These are phyloP conservation scores for Dorcus hopei DNA, from an alignment of 2,888 invertebrate species.

Conservation along the genomic window DNA sequence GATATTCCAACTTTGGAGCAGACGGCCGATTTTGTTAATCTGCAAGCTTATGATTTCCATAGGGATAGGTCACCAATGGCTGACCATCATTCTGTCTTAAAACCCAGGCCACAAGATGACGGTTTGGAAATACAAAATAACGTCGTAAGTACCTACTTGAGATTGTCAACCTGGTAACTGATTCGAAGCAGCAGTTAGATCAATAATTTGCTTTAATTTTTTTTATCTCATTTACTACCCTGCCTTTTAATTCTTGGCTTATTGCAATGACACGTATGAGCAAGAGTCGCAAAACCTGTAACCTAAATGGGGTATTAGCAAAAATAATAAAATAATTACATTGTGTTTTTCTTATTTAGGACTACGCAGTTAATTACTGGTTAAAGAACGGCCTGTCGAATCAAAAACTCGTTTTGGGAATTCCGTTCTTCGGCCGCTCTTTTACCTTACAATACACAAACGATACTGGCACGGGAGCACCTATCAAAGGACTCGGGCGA, in stretches of 20 bases:
- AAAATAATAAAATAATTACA: no score
- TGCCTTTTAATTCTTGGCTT: no score
- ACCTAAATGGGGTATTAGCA: no score
- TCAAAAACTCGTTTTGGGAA: constrained; percentile 67
- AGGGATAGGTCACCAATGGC: constrained; percentile 48
- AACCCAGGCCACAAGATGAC: constrained; percentile 49
- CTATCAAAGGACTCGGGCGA: constrained; percentile 60
- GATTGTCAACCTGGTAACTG: neutral
- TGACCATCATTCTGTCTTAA: constrained; percentile 54
- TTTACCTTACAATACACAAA: constrained; percentile 62
- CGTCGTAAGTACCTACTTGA: constrained; percentile 42
- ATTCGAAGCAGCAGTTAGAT: no score
- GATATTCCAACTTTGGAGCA: constrained; percentile 59
- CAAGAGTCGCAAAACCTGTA: no score
- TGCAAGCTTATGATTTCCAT: constrained; percentile 65
- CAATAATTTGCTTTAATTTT: no score
- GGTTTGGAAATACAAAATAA: constrained; percentile 56
- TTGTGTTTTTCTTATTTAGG: constrained; percentile 44
- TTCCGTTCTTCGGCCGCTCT: constrained; percentile 71
- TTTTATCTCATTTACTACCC: no score
- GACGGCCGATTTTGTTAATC: constrained; percentile 63
- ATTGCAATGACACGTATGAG: no score
- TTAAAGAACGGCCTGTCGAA: constrained; percentile 61
- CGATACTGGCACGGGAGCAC: constrained; percentile 56
- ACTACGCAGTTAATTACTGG: constrained; percentile 68